Evolutionary conservation across 2,888 invertebrate genomes (phyloP).

Genomic region (Acanthoscelides obtectus): DNA sequence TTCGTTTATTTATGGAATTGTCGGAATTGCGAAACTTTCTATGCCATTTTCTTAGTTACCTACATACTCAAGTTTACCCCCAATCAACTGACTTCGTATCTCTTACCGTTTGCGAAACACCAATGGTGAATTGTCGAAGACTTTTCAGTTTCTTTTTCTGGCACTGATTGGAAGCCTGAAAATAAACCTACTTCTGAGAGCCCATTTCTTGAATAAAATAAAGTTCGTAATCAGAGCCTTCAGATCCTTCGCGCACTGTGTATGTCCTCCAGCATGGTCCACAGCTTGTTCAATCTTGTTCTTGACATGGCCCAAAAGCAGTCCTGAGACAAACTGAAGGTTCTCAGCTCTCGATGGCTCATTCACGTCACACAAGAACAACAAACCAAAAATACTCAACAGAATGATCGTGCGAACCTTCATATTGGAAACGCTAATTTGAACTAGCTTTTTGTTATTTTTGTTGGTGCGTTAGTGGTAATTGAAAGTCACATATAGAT

Average conservation of each 20-base stretch:
- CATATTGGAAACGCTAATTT: neutral
- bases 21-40: too few species aligned
- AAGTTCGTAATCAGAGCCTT: conserved; percentile 20
- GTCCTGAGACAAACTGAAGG: neutral
- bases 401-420: neutral
- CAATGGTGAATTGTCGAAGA: too few species aligned
- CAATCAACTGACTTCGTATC: too few species aligned
- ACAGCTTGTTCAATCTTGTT: conserved; percentile 17
- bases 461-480: neutral
- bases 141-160: too few species aligned
- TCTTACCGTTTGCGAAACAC: too few species aligned
- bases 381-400: neutral
- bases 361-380: neutral
- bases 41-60: too few species aligned
- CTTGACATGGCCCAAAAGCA: conserved; percentile 1
- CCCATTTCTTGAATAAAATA: conserved; percentile 22
- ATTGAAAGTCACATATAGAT: neutral
- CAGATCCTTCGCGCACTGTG: conserved; percentile 25
- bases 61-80: too few species aligned
- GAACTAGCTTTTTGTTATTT: neutral
- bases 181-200: conserved; percentile 27
- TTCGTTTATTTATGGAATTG: too few species aligned
- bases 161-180: too few species aligned
- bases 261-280: conserved; percentile 21
- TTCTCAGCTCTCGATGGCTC: neutral